Conservation (phyloP, 2,797 vertebrate genomes). For the Gymnopithys bicolor region DNA sequence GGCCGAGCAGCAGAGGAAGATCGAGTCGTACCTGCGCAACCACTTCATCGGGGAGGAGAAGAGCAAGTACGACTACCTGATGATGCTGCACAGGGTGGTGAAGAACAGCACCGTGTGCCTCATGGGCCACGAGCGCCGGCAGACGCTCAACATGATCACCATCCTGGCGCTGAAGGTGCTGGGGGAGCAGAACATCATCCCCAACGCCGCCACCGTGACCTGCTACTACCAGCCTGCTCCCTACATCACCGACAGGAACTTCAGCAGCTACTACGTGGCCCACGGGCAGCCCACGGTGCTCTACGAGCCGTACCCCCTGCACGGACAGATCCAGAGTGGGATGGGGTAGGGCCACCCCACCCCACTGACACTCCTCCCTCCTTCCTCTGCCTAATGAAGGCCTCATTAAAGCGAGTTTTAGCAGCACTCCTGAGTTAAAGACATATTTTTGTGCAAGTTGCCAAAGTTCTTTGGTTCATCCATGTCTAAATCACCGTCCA, state of each 20-base stretch:
- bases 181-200: slow-evolving; percentile 94
- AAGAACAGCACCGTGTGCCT: slow-evolving; percentile 96
- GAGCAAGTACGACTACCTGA: slow-evolving; percentile 98
- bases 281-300: slow-evolving; percentile 86
- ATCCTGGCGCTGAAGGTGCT: slow-evolving; percentile 93
- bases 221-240: slow-evolving; percentile 97
- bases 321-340: slow-evolving; percentile 85
- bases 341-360: slow-evolving; percentile 76
- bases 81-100: slow-evolving; percentile 91
- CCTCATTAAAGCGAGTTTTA: slow-evolving; percentile 60
- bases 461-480: slow-evolving; percentile 52
- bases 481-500: neutral
- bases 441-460: slow-evolving; percentile 56
- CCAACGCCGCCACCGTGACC: slow-evolving; percentile 90
- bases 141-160: slow-evolving; percentile 96
- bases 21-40: slow-evolving; percentile 94
- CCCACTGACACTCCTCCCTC: neutral
- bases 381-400: slow-evolving; percentile 56
- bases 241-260: slow-evolving; percentile 88
- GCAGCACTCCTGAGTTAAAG: slow-evolving; percentile 62
- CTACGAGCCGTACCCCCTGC: slow-evolving; percentile 89
- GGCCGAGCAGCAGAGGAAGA: slow-evolving; percentile 92
- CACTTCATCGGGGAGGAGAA: slow-evolving; percentile 97
- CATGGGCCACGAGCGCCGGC: slow-evolving; percentile 91
- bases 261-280: slow-evolving; percentile 89